A percentile compares a stretch with the other conserved stretches of the same genome.
These are phyloP conservation scores for Orchestia grillus DNA, from an alignment of 1,140 invertebrate genomes.

Conservation along the genomic window DNA sequence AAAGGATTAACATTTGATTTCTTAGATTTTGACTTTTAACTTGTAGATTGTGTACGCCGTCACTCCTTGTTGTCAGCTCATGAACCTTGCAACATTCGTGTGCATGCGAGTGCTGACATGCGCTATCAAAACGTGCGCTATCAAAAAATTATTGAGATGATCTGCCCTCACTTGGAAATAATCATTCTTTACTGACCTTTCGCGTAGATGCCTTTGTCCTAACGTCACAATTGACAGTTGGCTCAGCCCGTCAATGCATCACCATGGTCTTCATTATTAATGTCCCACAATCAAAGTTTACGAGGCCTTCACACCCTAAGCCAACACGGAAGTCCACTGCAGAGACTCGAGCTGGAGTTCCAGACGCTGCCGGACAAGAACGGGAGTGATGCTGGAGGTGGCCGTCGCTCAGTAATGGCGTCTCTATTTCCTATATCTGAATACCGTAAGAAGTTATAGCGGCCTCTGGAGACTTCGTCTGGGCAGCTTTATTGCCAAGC, in stretches of 20 bases:
- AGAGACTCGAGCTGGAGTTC: background rate
- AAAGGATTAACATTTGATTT: too few species aligned
- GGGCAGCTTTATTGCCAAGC: constrained; percentile 32
- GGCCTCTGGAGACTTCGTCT: constrained; percentile 3
- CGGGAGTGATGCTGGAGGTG: background rate
- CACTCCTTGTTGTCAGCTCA: background rate
- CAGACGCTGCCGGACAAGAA: background rate
- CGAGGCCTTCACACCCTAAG: background rate
- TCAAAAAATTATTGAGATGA: background rate
- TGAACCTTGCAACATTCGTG: background rate
- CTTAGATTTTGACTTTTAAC: too few species aligned
- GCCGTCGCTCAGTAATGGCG: background rate
- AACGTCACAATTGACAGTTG: background rate
- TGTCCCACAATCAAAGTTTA: background rate
- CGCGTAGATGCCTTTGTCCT: background rate
- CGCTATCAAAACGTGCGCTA: background rate
- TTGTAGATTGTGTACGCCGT: too few species aligned
- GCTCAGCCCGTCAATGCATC: background rate
- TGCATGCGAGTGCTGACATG: background rate
- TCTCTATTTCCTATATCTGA: constrained; percentile 51
- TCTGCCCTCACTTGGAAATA: background rate
- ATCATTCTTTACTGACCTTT: background rate
- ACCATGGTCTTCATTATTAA: background rate
- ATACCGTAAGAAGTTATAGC: constrained; percentile 26
- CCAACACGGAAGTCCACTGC: background rate